Evolutionary conservation across 1,140 invertebrate genomes (phyloP).

Genomic region (Pygmarrhopalites habei): DNA sequence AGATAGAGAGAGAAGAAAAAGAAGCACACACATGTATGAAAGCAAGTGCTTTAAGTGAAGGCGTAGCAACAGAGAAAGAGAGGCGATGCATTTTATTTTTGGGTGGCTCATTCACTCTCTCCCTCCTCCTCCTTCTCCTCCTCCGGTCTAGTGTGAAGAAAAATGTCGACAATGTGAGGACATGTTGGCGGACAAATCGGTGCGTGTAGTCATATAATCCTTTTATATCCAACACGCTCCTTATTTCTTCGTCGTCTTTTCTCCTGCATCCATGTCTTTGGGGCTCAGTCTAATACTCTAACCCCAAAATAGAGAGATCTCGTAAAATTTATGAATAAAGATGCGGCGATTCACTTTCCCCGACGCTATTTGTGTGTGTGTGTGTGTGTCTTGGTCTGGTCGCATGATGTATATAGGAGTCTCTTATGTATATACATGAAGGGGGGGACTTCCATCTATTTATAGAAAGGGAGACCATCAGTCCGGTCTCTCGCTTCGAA

Average conservation of each 20-base stretch:
- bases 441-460: too few relatives aligned
- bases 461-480: neutral
- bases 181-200: constrained; percentile 21
- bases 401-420: too few relatives aligned
- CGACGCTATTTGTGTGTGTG: neutral
- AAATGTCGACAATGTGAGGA: constrained; percentile 28
- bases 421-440: too few relatives aligned
- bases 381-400: too few relatives aligned
- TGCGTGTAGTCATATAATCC: constrained; percentile 30
- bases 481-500: neutral
- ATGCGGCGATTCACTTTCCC: constrained; percentile 16
- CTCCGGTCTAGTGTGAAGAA: constrained; percentile 24
- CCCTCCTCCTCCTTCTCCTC: neutral
- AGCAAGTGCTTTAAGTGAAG: neutral
- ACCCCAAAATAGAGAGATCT: constrained; percentile 14
- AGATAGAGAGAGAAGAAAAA: neutral
- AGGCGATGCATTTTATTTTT: too few relatives aligned
- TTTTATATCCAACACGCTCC: constrained; percentile 23
- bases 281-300: too few relatives aligned
- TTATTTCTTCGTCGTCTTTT: too few relatives aligned
- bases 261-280: too few relatives aligned
- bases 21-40: neutral
- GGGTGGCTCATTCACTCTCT: neutral
- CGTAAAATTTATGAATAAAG: constrained; percentile 32
- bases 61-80: too few relatives aligned